Base-by-base conservation (phyloP, 2,113 vertebrate species). In the Alethe castanea region DNA sequence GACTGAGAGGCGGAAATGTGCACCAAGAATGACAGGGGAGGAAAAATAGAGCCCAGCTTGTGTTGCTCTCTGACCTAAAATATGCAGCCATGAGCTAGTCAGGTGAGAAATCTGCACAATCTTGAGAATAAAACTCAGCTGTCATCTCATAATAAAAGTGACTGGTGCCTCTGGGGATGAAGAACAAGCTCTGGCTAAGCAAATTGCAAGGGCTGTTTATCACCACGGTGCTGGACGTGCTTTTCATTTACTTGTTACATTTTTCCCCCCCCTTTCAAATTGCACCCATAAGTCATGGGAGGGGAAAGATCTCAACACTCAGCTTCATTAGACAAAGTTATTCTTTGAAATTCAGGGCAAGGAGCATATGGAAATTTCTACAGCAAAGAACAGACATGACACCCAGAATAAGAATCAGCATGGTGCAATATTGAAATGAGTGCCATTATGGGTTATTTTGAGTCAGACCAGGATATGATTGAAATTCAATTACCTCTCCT, bases 351-450 rank as follows among this genome's bases (percentile, higher is more conserved):
- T 95, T 86, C 81, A 94, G 85, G 93, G 79, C 94, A 94, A 96
- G 92, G 94, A 95, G 92, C 92, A 83, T 95, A 95, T 93, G 95
- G 92, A 97, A 97, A 96, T 97, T 92, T 62, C 69, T 76, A 86
- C 79, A 70, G 59, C 19, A 24, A 79, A 74, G 95, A 95, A 64
- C 59, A 93, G 82, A 31, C 47, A 67, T n/a, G 57, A 23, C 20
- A 53, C 8, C 45, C 50, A 67, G 97, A 86, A 95, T 95, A 81
- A 97, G 86, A 94, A 95, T 86, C 91, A 94, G 88, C 64, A 1
- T 12, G n/a, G 44, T 81, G 78, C 66, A 62, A 25, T 92, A 69
- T 48, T 90, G 94, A 95, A 92, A 94, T 91, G 78, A 94, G 62
- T 77, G 90, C 80, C 73, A 77, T 74, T 79, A 61, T 60, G 66